Percentiles rank a stretch among this genome's conserved stretches.
phyloP scores from a whole-genome alignment of 2,113 vertebrate species.

The Vulpes lagopus region DNA sequence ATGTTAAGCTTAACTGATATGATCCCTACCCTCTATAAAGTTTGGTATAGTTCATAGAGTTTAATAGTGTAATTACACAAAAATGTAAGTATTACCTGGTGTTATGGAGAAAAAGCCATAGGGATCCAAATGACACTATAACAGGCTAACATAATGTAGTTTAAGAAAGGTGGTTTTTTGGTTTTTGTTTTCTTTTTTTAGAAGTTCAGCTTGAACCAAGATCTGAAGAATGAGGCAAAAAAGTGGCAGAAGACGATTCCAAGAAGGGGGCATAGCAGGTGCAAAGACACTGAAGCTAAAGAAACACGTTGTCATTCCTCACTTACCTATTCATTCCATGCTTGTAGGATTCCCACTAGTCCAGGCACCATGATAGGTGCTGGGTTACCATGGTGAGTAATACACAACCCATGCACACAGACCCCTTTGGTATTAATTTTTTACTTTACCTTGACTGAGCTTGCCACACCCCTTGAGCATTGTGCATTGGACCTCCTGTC shows the following conservation, averaged over 20 bases:
- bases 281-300: not conserved
- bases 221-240: not conserved
- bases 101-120: conserved; percentile 17
- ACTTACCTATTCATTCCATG: not conserved
- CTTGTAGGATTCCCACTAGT: not conserved
- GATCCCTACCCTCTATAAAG: not conserved
- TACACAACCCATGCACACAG: not conserved
- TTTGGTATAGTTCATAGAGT: not conserved
- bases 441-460: not conserved
- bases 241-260: not conserved
- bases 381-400: not conserved
- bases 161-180: not conserved
- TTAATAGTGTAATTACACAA: not conserved
- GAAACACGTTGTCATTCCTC: not conserved
- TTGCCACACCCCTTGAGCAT: not conserved
- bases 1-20: not conserved
- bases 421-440: not conserved
- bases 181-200: not conserved
- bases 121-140: not conserved
- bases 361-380: not conserved
- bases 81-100: not conserved
- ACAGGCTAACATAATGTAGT: not conserved
- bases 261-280: not conserved
- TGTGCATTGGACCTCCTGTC: not conserved
- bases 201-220: not conserved